Percentiles rank a stretch among this genome's conserved stretches.
These are phyloP conservation scores for Eucidaris tribuloides DNA, from an alignment of 35 echinoderm and acorn worm genomes.

Conservation along the genomic window DNA sequence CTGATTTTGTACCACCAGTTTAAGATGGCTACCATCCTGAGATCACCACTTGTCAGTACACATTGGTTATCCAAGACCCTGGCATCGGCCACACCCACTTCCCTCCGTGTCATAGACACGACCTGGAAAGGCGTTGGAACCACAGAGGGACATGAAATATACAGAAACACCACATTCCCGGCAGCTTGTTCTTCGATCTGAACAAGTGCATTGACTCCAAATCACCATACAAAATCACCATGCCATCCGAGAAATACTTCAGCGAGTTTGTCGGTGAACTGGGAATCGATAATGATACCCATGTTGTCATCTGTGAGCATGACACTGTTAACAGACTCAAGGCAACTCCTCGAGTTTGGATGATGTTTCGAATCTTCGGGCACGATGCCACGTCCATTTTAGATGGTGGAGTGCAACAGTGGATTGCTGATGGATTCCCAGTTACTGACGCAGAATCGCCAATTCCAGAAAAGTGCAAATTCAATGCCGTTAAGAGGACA, in stretches of 20 bases:
- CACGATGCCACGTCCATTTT: conserved; percentile 71
- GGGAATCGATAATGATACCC: conserved; percentile 72
- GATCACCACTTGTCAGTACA: no score
- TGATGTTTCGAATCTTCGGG: conserved; percentile 87
- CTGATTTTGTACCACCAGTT: no score
- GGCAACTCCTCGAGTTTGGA: conserved; percentile 71
- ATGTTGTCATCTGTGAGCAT: conserved; percentile 84
- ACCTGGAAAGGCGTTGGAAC: neutral
- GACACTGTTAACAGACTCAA: conserved; percentile 47
- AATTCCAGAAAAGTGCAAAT: conserved; percentile 1
- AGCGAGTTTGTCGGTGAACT: conserved; percentile 53
- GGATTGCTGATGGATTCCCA: conserved; percentile 61
- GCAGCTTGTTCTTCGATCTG: conserved; percentile 73
- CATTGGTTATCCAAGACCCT: neutral
- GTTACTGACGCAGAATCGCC: conserved; percentile 25
- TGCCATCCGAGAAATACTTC: conserved; percentile 51
- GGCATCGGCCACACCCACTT: neutral
- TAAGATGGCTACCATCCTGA: no score
- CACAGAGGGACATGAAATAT: conserved; percentile 5
- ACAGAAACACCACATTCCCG: conserved; percentile 66
- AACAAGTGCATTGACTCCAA: conserved; percentile 17
- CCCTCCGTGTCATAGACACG: neutral
- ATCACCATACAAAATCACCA: conserved; percentile 50
- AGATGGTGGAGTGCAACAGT: conserved; percentile 77
- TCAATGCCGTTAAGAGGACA: neutral